Conservation (phyloP, 2,113 vertebrate species). For the Eolophus roseicapilla region DNA sequence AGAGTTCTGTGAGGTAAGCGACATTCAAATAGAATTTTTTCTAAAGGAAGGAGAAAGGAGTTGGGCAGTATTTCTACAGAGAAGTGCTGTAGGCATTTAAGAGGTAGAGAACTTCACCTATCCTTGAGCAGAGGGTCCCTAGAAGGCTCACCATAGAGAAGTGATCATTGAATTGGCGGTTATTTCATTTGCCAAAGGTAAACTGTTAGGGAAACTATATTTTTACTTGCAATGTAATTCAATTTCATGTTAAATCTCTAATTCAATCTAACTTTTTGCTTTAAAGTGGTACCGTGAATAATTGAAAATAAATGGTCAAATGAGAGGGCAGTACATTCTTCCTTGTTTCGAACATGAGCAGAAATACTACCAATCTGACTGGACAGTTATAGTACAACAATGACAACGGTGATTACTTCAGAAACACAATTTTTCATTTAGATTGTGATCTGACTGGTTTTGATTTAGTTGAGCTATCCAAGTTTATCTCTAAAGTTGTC, state of each 20-base stretch:
- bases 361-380: neutral
- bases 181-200: neutral
- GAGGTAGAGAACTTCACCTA: neutral
- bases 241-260: neutral
- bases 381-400: neutral
- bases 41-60: neutral
- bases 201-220: neutral
- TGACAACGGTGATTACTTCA: neutral
- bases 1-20: neutral
- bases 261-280: neutral
- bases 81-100: neutral
- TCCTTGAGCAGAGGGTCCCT: neutral
- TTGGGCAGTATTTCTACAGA: neutral
- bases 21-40: neutral
- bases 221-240: neutral
- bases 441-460: neutral
- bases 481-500: constrained; percentile 1
- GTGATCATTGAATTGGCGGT: neutral
- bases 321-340: neutral
- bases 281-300: neutral
- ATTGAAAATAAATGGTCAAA: neutral
- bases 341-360: neutral
- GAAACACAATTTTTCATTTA: neutral
- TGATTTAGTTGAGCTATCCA: neutral
- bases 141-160: neutral